Evolutionary conservation across 2,113 vertebrate species (phyloP).

Genomic region (Opisthocomus hoazin): DNA sequence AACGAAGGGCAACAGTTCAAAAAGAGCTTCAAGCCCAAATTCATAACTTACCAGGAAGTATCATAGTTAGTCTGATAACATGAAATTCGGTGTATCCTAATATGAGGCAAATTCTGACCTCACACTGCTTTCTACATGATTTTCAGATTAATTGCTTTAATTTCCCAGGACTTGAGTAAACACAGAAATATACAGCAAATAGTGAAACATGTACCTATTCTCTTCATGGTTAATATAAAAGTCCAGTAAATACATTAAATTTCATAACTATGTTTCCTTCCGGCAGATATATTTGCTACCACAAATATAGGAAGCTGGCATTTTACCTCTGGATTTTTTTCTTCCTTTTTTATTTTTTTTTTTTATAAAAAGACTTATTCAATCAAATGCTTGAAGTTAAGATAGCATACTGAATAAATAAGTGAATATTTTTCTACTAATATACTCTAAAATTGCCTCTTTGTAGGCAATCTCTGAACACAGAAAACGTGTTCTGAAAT

Average conservation of each 20-base stretch:
- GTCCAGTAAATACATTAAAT: not conserved
- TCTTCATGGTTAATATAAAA: not conserved
- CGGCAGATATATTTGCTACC: not conserved
- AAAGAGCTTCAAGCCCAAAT: not conserved
- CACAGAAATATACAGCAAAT: not conserved
- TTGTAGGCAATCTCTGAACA: not conserved
- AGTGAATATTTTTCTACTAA: not conserved
- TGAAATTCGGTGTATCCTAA: not conserved
- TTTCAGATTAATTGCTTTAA: not conserved
- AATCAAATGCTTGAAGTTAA: not conserved
- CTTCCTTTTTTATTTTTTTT: not conserved
- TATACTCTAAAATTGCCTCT: not conserved
- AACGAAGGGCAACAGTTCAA: not conserved
- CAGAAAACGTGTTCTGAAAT: not conserved
- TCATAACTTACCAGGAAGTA: not conserved
- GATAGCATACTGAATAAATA: not conserved
- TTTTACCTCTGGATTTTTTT: not conserved
- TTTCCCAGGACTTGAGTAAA: not conserved
- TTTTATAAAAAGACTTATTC: not conserved
- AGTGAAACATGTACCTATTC: not conserved
- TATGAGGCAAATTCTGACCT: not conserved
- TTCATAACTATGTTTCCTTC: not conserved
- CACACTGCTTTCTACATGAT: not conserved
- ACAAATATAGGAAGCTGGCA: not conserved
- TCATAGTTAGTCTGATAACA: not conserved